Conservation (phyloP, 2,797 vertebrate genomes). For the Sarcophilus harrisii region DNA sequence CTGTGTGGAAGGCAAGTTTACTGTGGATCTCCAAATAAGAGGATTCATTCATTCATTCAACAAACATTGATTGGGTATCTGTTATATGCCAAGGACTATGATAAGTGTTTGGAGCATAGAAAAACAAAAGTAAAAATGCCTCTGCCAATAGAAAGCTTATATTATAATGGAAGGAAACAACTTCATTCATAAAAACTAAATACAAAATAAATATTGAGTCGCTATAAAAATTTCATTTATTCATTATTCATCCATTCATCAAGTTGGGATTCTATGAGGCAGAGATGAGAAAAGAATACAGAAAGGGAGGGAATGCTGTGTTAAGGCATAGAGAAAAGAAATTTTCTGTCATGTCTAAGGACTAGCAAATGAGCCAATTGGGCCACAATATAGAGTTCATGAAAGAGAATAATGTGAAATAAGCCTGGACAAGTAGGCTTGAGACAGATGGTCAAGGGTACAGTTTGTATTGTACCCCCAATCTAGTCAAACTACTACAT, state of each 20-base stretch:
- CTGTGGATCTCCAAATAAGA: slow-evolving; percentile 39
- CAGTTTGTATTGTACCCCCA: neutral
- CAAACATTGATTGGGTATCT: neutral
- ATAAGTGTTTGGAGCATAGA: neutral
- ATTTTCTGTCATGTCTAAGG: neutral
- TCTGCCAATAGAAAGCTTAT: neutral
- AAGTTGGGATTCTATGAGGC: neutral
- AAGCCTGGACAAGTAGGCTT: neutral
- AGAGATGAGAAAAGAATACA: neutral
- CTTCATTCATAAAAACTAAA: neutral
- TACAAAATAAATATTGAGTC: neutral
- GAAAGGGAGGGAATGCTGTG: neutral
- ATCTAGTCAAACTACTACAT: too few relatives aligned
- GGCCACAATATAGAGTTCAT: neutral
- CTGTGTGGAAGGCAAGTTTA: neutral
- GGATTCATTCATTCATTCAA: slow-evolving; percentile 11
- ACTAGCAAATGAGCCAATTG: neutral
- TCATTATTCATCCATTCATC: neutral
- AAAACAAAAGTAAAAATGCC: neutral
- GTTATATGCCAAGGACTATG: neutral
- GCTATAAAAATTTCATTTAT: neutral
- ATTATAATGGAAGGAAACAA: neutral
- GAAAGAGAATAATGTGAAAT: neutral
- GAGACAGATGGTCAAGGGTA: neutral
- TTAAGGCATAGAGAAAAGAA: neutral